phyloP scores from a whole-genome alignment of 2,888 invertebrate genomes.

The Petrolisthes manimaculis region DNA sequence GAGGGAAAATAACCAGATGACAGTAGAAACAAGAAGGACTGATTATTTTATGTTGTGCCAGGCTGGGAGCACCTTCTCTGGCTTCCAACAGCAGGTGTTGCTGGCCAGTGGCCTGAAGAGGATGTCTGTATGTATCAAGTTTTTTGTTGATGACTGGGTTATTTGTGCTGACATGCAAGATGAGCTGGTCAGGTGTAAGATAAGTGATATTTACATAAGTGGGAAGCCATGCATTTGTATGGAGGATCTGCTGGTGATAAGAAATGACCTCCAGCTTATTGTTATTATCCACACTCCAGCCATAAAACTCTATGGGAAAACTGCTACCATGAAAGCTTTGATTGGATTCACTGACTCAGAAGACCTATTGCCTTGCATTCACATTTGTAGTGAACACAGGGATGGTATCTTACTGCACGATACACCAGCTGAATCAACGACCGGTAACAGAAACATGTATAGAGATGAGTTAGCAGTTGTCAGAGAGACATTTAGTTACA shows the following conservation, averaged over 20 bases:
- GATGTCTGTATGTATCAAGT: conserved; percentile 6
- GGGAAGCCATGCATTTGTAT: background rate
- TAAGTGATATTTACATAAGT: background rate
- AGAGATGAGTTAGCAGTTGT: background rate
- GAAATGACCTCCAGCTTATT: background rate
- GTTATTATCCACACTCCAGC: background rate
- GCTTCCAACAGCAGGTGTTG: conserved; percentile 17
- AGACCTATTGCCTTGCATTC: background rate
- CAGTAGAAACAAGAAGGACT: no score
- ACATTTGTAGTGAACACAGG: conserved; percentile 14
- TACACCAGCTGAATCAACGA: background rate
- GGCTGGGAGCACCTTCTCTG: conserved; percentile 21
- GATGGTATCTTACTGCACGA: background rate
- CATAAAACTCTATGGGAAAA: conserved; percentile 8
- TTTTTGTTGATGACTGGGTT: background rate
- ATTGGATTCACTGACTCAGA: conserved; percentile 14
- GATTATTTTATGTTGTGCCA: background rate
- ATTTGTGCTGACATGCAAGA: background rate
- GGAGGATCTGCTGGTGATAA: background rate
- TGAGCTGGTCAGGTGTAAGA: conserved; percentile 21
- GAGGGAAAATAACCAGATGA: no score
- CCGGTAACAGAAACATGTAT: background rate
- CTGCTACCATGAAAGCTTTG: conserved; percentile 2
- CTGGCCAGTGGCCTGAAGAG: conserved; percentile 27
- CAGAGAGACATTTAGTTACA: background rate